phyloP scores from a whole-genome alignment of 2,888 invertebrate genomes.

The Sarcophaga caerulescens region DNA sequence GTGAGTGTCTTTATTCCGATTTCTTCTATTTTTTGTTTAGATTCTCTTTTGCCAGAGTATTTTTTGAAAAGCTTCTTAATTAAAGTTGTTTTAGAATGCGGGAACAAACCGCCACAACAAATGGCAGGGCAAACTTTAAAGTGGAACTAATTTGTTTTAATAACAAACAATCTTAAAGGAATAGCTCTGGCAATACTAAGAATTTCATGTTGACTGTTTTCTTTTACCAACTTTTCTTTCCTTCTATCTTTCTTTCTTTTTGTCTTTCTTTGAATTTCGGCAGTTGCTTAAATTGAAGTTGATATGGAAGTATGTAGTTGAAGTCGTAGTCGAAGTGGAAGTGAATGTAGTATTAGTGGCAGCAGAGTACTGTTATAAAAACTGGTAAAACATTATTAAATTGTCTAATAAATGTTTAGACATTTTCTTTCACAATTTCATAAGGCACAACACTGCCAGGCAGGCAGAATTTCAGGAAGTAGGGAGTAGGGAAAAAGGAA shows the following conservation, averaged over 20 bases:
- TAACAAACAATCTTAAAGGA: conserved; percentile 50
- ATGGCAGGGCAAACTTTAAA: conserved; percentile 51
- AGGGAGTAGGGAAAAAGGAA: not conserved
- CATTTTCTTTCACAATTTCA: not conserved
- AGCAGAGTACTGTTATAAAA: not conserved
- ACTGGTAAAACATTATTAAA: conserved; percentile 23
- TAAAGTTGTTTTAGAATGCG: conserved; percentile 40
- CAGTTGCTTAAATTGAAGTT: too few relatives aligned
- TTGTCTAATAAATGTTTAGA: conserved; percentile 42
- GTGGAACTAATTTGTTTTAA: conserved; percentile 59
- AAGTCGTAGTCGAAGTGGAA: not conserved
- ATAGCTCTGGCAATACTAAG: not conserved
- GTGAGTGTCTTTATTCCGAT: conserved; percentile 1
- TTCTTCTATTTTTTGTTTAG: conserved; percentile 6
- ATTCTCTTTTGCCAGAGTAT: not conserved
- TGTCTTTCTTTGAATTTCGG: not conserved
- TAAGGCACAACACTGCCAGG: not conserved
- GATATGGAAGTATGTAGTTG: too few relatives aligned
- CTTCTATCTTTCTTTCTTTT: not conserved
- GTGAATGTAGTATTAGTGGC: not conserved
- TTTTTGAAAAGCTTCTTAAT: conserved; percentile 29
- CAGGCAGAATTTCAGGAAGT: not conserved
- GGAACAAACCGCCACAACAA: conserved; percentile 47
- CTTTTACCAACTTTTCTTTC: not conserved
- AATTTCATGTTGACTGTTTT: conserved; percentile 12